Conservation (phyloP, 2,888 invertebrate species). For the Ormyrus rosae region DNA sequence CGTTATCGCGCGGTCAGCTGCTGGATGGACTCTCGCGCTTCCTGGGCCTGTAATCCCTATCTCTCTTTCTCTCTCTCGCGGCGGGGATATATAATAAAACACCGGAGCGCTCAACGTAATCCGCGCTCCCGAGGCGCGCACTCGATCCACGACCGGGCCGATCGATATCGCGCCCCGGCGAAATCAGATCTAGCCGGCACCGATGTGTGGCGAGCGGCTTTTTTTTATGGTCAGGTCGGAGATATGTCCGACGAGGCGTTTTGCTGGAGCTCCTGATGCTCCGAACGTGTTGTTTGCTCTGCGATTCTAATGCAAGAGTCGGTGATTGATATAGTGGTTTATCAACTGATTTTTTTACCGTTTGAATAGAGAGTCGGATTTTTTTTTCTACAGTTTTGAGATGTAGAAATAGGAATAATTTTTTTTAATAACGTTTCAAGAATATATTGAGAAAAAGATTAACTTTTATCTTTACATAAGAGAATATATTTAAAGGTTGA, state of each 20-base stretch:
- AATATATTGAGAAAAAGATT: too few species aligned
- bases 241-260: not conserved
- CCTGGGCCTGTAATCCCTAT: constrained; percentile 17
- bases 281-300: not conserved
- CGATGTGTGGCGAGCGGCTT: constrained; percentile 2
- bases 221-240: not conserved
- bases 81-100: constrained; percentile 7
- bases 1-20: constrained; percentile 38
- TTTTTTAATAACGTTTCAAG: too few species aligned
- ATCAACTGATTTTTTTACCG: too few species aligned
- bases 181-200: constrained; percentile 38
- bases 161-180: constrained; percentile 28
- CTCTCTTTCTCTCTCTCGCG: not conserved
- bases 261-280: not conserved
- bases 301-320: too few species aligned
- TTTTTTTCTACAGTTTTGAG: too few species aligned
- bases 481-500: too few species aligned
- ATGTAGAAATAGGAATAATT: too few species aligned
- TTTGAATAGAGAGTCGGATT: too few species aligned
- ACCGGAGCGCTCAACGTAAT: constrained; percentile 43
- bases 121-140: constrained; percentile 5
- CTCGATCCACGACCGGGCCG: not conserved
- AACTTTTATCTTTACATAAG: too few species aligned
- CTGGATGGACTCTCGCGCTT: not conserved
- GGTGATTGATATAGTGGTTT: too few species aligned